These are phyloP conservation scores for Etheostoma spectabile DNA, from an alignment of 2,113 vertebrate species.

Conservation along the genomic window DNA sequence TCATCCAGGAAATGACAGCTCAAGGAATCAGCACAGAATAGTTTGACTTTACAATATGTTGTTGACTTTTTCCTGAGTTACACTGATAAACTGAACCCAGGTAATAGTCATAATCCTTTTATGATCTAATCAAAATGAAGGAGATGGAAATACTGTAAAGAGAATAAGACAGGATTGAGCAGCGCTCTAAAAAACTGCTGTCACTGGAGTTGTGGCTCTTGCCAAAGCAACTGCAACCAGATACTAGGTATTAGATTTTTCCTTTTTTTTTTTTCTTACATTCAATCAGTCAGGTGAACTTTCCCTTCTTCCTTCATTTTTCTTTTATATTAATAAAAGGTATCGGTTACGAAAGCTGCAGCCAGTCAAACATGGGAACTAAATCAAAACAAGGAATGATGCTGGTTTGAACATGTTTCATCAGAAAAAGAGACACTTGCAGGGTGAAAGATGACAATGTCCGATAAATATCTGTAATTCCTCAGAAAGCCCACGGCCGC, in stretches of 20 bases:
- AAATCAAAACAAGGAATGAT: conserved; percentile 1
- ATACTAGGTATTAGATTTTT: conserved; percentile 26
- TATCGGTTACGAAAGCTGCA: neutral
- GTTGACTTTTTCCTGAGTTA: neutral
- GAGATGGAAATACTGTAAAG: neutral
- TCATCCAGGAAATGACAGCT: neutral
- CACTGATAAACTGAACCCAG: neutral
- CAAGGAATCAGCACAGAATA: neutral
- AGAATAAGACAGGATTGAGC: conserved; percentile 19
- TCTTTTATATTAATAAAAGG: neutral
- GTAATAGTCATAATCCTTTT: neutral
- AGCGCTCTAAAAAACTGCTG: neutral
- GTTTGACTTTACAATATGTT: neutral
- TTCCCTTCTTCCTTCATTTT: neutral
- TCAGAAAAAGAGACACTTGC: neutral
- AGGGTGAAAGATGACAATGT: neutral
- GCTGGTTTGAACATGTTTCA: neutral
- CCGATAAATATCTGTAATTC: neutral
- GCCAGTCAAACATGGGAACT: neutral
- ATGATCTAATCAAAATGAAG: neutral
- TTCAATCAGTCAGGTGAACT: neutral
- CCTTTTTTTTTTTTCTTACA: neutral
- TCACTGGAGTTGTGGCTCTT: neutral
- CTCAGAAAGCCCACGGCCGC: neutral
- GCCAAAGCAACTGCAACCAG: conserved; percentile 17